These are phyloP conservation scores for Erythrolamprus reginae DNA, from an alignment of 2,113 vertebrate species.

Conservation along the genomic window DNA sequence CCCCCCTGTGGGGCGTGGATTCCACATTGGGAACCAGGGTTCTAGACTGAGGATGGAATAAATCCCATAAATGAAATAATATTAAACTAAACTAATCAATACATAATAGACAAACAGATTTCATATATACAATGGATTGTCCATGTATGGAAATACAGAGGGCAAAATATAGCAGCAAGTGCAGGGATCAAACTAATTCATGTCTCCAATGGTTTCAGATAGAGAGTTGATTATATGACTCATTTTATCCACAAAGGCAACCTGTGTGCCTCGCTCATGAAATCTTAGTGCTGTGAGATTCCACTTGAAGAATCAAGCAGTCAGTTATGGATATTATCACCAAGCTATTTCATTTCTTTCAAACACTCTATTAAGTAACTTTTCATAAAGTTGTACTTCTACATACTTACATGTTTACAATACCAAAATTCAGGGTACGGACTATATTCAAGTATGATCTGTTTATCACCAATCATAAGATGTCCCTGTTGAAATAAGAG, in stretches of 20 bases:
- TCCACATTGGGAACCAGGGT: too few species aligned
- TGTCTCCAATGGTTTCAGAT: not conserved
- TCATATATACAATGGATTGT: not conserved
- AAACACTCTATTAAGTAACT: not conserved
- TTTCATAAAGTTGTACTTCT: not conserved
- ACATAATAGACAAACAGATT: not conserved
- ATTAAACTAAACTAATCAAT: not conserved
- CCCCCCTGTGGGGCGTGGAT: too few species aligned
- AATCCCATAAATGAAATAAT: not conserved
- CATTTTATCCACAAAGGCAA: not conserved
- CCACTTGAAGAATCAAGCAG: not conserved
- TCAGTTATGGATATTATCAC: not conserved
- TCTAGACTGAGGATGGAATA: not conserved
- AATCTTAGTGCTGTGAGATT: not conserved
- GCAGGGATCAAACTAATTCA: not conserved
- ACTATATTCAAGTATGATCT: conserved; percentile 85
- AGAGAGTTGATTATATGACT: not conserved
- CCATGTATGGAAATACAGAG: not conserved
- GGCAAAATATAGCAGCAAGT: not conserved
- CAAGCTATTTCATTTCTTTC: not conserved
- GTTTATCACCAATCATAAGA: conserved; percentile 86
- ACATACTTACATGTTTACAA: conserved; percentile 73
- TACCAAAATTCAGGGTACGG: conserved; percentile 73
- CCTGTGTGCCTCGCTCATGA: not conserved
- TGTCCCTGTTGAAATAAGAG: conserved; percentile 81